Evolutionary conservation across 1,140 invertebrate species (phyloP), one percentile per base, ranked within the genome.

Genomic region (Rhopalosiphum padi): DNA sequence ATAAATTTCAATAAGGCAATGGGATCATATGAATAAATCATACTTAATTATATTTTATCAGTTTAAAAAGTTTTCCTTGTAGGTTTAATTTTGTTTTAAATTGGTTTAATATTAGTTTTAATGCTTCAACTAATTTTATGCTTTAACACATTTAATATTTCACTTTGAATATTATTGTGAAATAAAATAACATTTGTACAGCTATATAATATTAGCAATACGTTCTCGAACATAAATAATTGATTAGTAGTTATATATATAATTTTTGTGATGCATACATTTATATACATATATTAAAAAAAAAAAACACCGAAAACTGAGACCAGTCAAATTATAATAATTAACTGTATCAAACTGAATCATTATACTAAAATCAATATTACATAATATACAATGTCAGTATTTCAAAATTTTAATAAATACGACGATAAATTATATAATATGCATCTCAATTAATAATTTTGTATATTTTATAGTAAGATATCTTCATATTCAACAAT

Each of bases 21-120:
- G n/a, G n/a, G n/a, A 4, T 15, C 60, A 77, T 77, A n/a, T 77
- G n/a, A 35, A n/a, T 77, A 77, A 77, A 77, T 77, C 60, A 77
- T n/a, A 18, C 5, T 77, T n/a, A n/a, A 77, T 51, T 18, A 77
- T 77, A 77, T 77, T 77, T 77, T 77, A 77, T 77, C n/a, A 77
- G n/a, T 35, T 77, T 5, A 51, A 77, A 77, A 77, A 77, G n/a
- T 77, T 77, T 77, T 77, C 30, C 60, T n/a, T 1, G n/a, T 77
- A 77, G 30, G n/a, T 77, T 77, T 18, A 77, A n/a, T 77, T 77
- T 77, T n/a, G 30, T 77, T 77, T n/a, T 77, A n/a, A 77, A 77
- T 77, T 77, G n/a, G n/a, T 77, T 60, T 60, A 60, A 77, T n/a
- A 77, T 77, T 77, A 77, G 30, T 77, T 77, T 77, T 77, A 77